Evolutionary conservation across 2,888 invertebrate species (phyloP), one percentile per base, ranked within the genome.

Genomic region (Neoscelio sp.): DNA sequence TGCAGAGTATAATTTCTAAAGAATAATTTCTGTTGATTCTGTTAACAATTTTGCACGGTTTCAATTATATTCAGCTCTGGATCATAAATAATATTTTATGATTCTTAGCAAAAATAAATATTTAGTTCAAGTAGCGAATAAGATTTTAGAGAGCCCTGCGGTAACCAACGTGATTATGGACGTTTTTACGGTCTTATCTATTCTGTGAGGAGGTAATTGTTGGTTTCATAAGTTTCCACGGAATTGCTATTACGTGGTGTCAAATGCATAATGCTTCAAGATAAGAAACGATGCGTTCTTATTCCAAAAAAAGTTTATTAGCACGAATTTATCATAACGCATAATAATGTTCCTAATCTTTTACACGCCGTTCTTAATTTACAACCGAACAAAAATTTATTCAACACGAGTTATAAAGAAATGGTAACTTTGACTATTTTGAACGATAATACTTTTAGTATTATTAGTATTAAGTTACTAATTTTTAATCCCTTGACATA

Each of bases 201-300:
- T 70, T 68, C 70, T 42, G 68, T 12, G 70, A 75, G 79, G 70
- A 75, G 74, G 79, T 79, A 65, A 79, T 76, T 79, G 75, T 75
- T 60, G 71, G 79, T 75, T 75, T 79, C 75, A 75, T 75, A 75
- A 79, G 75, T 79, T 79, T 65, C 70, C 70, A 42, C 75, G 60
- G 70, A 79, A 75, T 79, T 79, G 75, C 79, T 65, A 74, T 78
- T 78, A 78, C 78, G 78, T 74, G 78, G 78, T 78, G 78, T 74
- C 78, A 74, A 78, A 78, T 64, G 78, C 68, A 78, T 78, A 74
- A 78, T 74, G 74, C 74, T 64, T 68, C 58, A 42, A 68, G 74
- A 78, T 78, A 78, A 78, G 78, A 73, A 78, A 73, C 58, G 71
- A 46, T 62, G 71, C 78, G 67, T 68, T 71, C 60, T 26, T 52